Evolutionary conservation across 2,113 vertebrate genomes (phyloP), one percentile per base, ranked within the genome.

Genomic region (Chauna torquata): DNA sequence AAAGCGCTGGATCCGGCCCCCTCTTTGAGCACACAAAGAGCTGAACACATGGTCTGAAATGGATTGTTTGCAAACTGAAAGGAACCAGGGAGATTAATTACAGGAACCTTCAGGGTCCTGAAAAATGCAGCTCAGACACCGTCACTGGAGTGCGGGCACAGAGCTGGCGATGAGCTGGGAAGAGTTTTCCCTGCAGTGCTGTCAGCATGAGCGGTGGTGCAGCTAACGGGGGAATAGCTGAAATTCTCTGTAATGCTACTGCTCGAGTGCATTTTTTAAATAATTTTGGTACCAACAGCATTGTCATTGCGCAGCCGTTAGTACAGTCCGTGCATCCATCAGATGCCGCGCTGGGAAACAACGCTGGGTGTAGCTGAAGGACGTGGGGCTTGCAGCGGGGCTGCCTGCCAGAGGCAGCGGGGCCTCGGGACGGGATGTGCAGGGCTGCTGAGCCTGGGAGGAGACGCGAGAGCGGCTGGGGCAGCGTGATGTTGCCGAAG

Each of bases 251-350:
- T 1, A 38, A 7, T 32, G 62, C 42, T 4, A 5, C 47, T 28
- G n/a, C 23, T 32, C 2, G 3, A 4, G 18, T 12, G 24, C 15
- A 6, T 40, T 10, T n/a, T 75, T 82, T 58, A 5, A 30, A 38
- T 32, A 15, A 5, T 54, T 68, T 45, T 49, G 16, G 42, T 40
- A 3, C 27, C 34, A 11, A 5, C 28, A 36, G 1, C 17, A 0
- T 0, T 0, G 55, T 34, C 12, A 9, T 30, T 25, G 24, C 0
- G 0, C 68, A 57, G 80, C 55, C 50, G 0, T 20, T 57, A 18
- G 4, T 14, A 3, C n/a, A 42, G 40, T 4, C 11, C 34, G 28
- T 5, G 40, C 16, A 1, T 7, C 69, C 34, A 0, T 32, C 4
- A 12, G 38, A 79, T 49, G 38, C 49, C 49, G 59, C 2, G 1